phyloP scores from a whole-genome alignment of 2,888 invertebrate genomes.

The Mythimna lalbum region DNA sequence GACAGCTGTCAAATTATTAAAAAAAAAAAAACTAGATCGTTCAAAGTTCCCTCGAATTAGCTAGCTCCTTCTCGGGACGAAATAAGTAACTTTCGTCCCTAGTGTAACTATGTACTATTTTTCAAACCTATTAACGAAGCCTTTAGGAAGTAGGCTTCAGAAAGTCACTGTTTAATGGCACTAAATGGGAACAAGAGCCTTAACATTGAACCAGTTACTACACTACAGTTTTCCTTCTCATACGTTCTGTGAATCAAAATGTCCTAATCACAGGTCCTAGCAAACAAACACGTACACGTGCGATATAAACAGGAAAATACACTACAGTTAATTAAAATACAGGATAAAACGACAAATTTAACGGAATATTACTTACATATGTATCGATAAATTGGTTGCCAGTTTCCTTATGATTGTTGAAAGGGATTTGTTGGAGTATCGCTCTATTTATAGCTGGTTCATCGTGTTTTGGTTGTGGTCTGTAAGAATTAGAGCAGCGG shows the following conservation, averaged over 20 bases:
- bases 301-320: constrained; percentile 73
- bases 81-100: too few relatives aligned
- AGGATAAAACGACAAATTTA: constrained; percentile 70
- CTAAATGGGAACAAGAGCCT: too few relatives aligned
- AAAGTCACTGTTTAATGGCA: too few relatives aligned
- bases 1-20: too few relatives aligned
- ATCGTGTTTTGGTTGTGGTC: constrained; percentile 16
- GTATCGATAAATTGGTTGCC: constrained; percentile 64
- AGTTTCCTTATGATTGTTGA: constrained; percentile 66
- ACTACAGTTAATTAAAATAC: constrained; percentile 67
- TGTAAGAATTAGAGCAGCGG: background rate
- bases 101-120: too few relatives aligned
- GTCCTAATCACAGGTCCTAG: constrained; percentile 54
- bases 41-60: too few relatives aligned
- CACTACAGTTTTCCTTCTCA: constrained; percentile 54
- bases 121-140: too few relatives aligned
- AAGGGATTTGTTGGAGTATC: constrained; percentile 39
- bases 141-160: too few relatives aligned
- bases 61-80: too few relatives aligned
- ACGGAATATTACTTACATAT: constrained; percentile 72
- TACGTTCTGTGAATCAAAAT: constrained; percentile 64
- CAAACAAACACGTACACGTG: constrained; percentile 52
- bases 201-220: background rate
- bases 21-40: too few relatives aligned
- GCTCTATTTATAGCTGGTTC: constrained; percentile 19